Evolutionary conservation across 2,888 invertebrate species (phyloP).

Genomic region (Caenorhabditis angaria): DNA sequence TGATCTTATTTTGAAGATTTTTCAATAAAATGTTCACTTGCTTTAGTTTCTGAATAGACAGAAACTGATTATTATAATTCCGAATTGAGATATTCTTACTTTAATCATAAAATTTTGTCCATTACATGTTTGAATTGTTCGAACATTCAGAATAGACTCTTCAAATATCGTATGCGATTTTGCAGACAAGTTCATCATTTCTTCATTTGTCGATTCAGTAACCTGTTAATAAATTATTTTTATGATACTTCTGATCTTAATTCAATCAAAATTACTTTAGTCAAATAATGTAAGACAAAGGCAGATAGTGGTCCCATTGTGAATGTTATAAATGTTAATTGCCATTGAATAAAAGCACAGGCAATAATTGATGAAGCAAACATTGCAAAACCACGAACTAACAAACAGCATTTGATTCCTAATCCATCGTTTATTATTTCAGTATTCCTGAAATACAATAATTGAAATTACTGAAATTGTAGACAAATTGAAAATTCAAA

Average conservation of each 20-base stretch:
- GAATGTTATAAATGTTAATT: constrained; percentile 46
- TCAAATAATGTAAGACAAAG: constrained; percentile 49
- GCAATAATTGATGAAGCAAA: constrained; percentile 50
- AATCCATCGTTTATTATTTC: constrained; percentile 47
- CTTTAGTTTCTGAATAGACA: constrained; percentile 22
- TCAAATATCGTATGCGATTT: constrained; percentile 47
- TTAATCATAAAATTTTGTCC: constrained; percentile 51
- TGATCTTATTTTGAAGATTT: constrained; percentile 27
- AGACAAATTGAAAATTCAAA: too few relatives aligned
- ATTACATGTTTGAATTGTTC: constrained; percentile 56
- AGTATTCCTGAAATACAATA: constrained; percentile 47
- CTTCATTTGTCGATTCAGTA: constrained; percentile 27
- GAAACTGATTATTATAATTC: neutral
- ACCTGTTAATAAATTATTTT: constrained; percentile 14
- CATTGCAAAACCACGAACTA: constrained; percentile 53
- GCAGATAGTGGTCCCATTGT: constrained; percentile 54
- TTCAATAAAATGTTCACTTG: constrained; percentile 26
- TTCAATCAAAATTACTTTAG: constrained; percentile 24
- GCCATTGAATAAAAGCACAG: constrained; percentile 51
- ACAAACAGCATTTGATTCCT: constrained; percentile 50
- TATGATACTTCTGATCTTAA: too few relatives aligned
- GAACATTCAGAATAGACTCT: constrained; percentile 53
- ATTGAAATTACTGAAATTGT: too few relatives aligned
- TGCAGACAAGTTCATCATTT: constrained; percentile 29
- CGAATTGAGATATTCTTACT: constrained; percentile 17